Base-by-base conservation (phyloP, 2,113 vertebrate species). In the Sisor rabdophorus region DNA sequence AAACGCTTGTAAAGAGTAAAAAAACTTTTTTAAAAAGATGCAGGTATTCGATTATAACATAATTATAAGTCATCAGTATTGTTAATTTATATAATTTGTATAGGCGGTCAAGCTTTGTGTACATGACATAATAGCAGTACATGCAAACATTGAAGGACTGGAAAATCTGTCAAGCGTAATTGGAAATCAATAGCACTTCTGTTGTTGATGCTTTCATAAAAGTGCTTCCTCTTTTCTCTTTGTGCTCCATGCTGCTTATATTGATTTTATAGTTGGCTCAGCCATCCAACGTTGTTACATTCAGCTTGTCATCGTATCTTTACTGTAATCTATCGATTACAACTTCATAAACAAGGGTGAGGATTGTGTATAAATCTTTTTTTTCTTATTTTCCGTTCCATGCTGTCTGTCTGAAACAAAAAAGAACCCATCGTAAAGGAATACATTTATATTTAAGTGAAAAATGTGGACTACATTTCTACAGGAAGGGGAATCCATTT, bases 101-200 rank as follows among this genome's bases (percentile, higher is more conserved):
- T 22, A 26, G 10, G 47, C 10, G 48, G 54, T 76, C 48, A 22
- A 32, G 20, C 17, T 4, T 11, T 70, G 56, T 36, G 50, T 61
- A 48, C n/a, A 53, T 22, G 30, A 22, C 44, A n/a, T 15, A 55
- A 56, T 44, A n/a, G 24, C 55, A 55, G 48, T 19, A 54, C 17
- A 56, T 67, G 59, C 40, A 74, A 26, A 54, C 44, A 12, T 59
- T 1, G 44, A 77, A 53, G 48, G 48, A 19, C 64, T 20, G 32
- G 28, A 10, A 26, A 16, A 26, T 50, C 16, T 55, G 5, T 55
- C 12, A 77, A n/a, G 70, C 73, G 60, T 47, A 68, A 77, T 78
- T 76, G 73, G 54, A 80, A 83, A 85, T 85, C 81, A 80, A 83
- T 83, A 73, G 63, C 32, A 67, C 56, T 76, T 70, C 67, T 85